Evolutionary conservation across 2,113 vertebrate genomes (phyloP).

Genomic region (Porphyrio hochstetteri): DNA sequence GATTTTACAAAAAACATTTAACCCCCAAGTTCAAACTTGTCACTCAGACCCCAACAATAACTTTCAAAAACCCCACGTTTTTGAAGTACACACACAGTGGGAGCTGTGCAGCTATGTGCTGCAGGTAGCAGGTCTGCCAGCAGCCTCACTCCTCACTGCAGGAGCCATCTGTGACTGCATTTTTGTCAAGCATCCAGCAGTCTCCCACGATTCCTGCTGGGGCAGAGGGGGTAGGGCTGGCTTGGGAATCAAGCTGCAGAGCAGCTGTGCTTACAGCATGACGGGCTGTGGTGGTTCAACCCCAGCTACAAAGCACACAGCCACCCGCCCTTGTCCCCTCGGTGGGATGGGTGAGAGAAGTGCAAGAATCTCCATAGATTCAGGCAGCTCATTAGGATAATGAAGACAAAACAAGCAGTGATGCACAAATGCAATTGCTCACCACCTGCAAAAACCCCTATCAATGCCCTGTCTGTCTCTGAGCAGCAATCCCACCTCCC

Average conservation of each 20-base stretch:
- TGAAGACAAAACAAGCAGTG: too few species aligned
- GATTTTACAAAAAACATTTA: not conserved
- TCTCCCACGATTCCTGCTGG: not conserved
- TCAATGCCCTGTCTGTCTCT: too few species aligned
- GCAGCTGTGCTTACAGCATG: not conserved
- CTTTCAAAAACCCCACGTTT: not conserved
- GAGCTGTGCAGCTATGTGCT: fast-evolving
- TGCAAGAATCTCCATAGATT: too few species aligned
- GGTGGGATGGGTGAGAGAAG: too few species aligned
- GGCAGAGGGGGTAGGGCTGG: not conserved
- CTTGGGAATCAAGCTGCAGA: not conserved
- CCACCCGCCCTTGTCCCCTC: too few species aligned
- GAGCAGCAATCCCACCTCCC: too few species aligned
- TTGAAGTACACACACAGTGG: not conserved
- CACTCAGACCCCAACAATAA: not conserved
- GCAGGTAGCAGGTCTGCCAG: not conserved
- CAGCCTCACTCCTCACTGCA: too few species aligned
- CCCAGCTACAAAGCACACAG: too few species aligned
- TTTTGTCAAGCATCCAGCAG: not conserved
- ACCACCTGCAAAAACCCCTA: too few species aligned
- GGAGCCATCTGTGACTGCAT: not conserved
- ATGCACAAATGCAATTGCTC: too few species aligned
- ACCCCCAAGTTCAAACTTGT: fast-evolving
- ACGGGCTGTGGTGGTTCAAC: fast-evolving
- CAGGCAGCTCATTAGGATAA: too few species aligned